Conservation (phyloP, 2,113 vertebrate genomes). For the Nansenia antarctica region DNA sequence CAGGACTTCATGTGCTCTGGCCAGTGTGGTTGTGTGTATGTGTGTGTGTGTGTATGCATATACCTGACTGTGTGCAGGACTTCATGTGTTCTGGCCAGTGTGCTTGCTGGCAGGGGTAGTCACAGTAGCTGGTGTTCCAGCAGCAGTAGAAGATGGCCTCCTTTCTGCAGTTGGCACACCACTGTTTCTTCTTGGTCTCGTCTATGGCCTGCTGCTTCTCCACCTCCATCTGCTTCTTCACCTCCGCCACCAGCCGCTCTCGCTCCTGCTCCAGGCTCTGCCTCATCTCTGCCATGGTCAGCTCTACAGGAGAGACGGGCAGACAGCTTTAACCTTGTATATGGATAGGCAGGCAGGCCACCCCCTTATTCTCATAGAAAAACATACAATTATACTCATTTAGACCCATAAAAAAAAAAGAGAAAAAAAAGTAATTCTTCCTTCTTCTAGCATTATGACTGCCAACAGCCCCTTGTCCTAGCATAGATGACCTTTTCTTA, state of each 20-base stretch:
- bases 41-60: neutral
- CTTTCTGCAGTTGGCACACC: conserved; percentile 97
- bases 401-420: too few relatives aligned
- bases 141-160: conserved; percentile 99
- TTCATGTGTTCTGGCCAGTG: conserved; percentile 99
- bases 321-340: too few relatives aligned
- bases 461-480: too few relatives aligned
- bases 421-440: too few relatives aligned
- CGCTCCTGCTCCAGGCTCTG: conserved; percentile 96
- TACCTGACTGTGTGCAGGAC: conserved; percentile 98
- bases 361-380: too few relatives aligned
- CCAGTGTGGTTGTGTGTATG: neutral
- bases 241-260: conserved; percentile 90
- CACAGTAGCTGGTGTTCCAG: conserved; percentile 98
- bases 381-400: too few relatives aligned
- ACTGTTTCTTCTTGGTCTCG: conserved; percentile 98
- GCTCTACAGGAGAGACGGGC: conserved; percentile 76
- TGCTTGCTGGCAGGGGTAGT: conserved; percentile 97
- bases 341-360: too few relatives aligned
- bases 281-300: conserved; percentile 98
- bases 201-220: conserved; percentile 95
- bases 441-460: too few relatives aligned
- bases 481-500: too few relatives aligned
- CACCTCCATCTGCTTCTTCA: conserved; percentile 92
- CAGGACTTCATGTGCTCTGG: conserved; percentile 78